Conservation (phyloP, 2,113 vertebrate genomes). For the Dolichallabes microphthalmus region DNA sequence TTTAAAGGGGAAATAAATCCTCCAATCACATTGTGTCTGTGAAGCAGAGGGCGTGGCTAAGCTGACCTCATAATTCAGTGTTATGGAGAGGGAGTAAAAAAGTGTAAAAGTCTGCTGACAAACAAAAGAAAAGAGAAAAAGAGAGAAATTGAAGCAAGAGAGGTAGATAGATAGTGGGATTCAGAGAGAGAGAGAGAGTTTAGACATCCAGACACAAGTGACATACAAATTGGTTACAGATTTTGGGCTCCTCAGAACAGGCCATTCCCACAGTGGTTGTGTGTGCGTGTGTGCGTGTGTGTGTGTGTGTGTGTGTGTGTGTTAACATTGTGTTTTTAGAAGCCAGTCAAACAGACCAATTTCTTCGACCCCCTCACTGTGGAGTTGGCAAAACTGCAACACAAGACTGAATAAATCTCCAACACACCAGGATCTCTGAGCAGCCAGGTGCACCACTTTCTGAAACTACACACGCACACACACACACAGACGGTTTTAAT, state of each 20-base stretch:
- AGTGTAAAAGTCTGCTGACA: background rate
- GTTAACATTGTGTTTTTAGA: constrained; percentile 78
- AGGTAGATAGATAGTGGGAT: background rate
- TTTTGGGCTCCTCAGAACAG: background rate
- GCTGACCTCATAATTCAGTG: background rate
- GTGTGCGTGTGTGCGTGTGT: background rate
- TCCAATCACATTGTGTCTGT: constrained; percentile 12
- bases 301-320: constrained; percentile 14
- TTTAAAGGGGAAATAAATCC: constrained; percentile 62
- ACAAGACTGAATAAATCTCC: constrained; percentile 88
- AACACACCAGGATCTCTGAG: constrained; percentile 88
- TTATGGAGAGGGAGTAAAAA: background rate
- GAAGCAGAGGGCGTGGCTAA: background rate
- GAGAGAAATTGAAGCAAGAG: background rate
- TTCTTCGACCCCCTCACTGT: constrained; percentile 63
- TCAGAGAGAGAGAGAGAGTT: background rate
- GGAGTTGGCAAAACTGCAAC: constrained; percentile 84
- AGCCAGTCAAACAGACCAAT: constrained; percentile 95
- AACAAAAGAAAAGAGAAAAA: background rate
- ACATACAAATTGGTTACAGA: background rate
- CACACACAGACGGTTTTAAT: background rate
- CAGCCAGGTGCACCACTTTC: constrained; percentile 86
- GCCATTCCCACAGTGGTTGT: background rate
- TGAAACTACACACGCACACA: constrained; percentile 77
- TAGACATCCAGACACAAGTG: background rate